Evolutionary conservation across 2,888 invertebrate species (phyloP), one percentile per base, ranked within the genome.

Genomic region (Pammene fasciana): DNA sequence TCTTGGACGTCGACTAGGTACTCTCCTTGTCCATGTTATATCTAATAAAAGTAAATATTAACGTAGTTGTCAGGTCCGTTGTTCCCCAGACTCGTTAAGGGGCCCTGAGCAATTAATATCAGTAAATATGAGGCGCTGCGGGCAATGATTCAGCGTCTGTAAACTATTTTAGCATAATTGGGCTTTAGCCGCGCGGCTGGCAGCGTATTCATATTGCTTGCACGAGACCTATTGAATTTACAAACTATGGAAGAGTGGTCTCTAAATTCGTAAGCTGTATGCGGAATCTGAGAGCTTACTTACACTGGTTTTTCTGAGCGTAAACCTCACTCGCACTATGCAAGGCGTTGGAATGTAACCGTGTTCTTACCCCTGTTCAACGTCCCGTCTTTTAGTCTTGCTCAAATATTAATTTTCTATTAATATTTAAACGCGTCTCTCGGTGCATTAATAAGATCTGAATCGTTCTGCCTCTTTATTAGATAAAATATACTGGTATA

Each of bases 131-230:
- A 70, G 54, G 38, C 18, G 64, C 52, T 62, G 43, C 59, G 14
- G 16, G 55, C 65, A 38, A 72, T 75, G 72, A 75, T 71, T 75
- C 73, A 73, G 75, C 72, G 67, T 65, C 71, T 68, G 56, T 56
- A 36, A 74, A 70, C 70, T 73, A 68, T 73, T 68, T 67, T 65
- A 64, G 64, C 71, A 66, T 66, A 73, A 74, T 74, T 73, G 67
- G 71, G 68, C 68, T 59, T 68, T 65, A 73, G 50, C 62, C 45
- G 50, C 50, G 48, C 66, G 66, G 46, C 41, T 65, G 71, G 46
- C 72, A 71, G 34, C 54, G 13, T 7, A 7, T 54, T 54, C 54
- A 50, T 4, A 13, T 34, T 34, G n/a, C 34, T 26, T 26, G 52
- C 1, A 0, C 26, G 18, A 52, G 6, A 18, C 10, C 26, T 18